Base-by-base conservation (phyloP, 1,140 invertebrate genomes). In the Drosophila teissieri region DNA sequence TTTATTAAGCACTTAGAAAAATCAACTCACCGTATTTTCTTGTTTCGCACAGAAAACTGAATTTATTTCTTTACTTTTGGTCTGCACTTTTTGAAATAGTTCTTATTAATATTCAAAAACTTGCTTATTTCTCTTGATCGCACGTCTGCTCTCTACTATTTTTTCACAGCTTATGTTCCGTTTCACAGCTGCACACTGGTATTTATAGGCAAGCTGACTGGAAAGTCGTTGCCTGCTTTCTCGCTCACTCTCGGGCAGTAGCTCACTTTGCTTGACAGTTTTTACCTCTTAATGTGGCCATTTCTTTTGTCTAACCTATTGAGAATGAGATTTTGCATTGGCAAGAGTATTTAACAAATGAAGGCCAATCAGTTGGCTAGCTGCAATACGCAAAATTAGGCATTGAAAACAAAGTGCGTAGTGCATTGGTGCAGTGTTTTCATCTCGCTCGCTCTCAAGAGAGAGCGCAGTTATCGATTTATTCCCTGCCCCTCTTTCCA, bases 321-420 rank as follows among this genome's bases (percentile, higher is more conserved):
- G 14, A 27, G 17, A 34, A 31, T 17, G n/a, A 27, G n/a, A 51
- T 14, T 37, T n/a, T 36, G 2, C 17, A n/a, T 36, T 17, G 40
- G 1, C 17, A 31, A 17, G 12, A 46, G 19, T 10, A 12, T 17
- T n/a, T 15, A 22, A 2, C 3, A 27, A 2, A 36, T 15, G 17
- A 22, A 44, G n/a, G 24, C 3, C 5, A 60, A 8, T 44, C 8
- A 17, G 42, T 54, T 42, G 14, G 27, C 3, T 27, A 36, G 22
- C 7, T n/a, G n/a, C 2, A 48, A 48, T 54, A 3, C 15, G 10
- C 19, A 14, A 51, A 51, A 53, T 54, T 40, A 8, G 15, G 4
- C 31, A 39, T 60, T 76, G 11, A 54, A 68, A 76, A 75, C 22
- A 24, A 76, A 67, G 68, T 76, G 63, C 73, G 73, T 75, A 60